Evolutionary conservation across 2,797 vertebrate species (phyloP).

Genomic region (Rhyacichthys aspro): DNA sequence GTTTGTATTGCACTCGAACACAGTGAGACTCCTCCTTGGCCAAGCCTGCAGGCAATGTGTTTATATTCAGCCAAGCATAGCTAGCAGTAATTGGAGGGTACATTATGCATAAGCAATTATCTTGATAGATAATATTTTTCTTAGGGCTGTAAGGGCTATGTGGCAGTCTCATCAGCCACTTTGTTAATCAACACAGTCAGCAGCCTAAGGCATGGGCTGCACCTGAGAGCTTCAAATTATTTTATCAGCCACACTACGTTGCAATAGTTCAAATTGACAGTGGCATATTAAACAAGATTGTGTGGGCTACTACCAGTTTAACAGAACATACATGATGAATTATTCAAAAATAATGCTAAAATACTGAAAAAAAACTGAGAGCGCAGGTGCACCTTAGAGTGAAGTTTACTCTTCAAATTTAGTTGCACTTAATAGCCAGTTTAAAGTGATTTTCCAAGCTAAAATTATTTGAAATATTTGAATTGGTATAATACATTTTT

Average conservation of each 20-base stretch:
- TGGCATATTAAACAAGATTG: not conserved
- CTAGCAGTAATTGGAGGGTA: constrained; percentile 45
- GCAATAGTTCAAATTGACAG: not conserved
- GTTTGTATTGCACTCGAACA: constrained; percentile 18
- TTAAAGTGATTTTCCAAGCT: no score
- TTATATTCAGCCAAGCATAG: constrained; percentile 29
- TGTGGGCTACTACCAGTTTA: not conserved
- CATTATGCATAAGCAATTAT: constrained; percentile 41
- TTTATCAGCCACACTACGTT: constrained; percentile 1
- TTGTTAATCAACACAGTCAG: constrained; percentile 22
- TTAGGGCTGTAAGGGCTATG: constrained; percentile 19
- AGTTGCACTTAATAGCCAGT: no score
- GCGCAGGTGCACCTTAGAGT: no score
- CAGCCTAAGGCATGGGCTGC: not conserved
- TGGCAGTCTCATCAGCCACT: constrained; percentile 6
- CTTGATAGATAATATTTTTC: constrained; percentile 40
- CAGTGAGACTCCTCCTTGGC: constrained; percentile 4
- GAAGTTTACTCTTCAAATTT: no score
- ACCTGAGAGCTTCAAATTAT: constrained; percentile 10
- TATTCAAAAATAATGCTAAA: no score
- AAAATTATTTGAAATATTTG: no score
- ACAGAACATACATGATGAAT: no score
- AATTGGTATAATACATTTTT: no score
- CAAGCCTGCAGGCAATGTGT: constrained; percentile 24
- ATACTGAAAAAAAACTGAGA: no score